Conservation (phyloP, 1,140 invertebrate genomes). For the Sitophilus oryzae region DNA sequence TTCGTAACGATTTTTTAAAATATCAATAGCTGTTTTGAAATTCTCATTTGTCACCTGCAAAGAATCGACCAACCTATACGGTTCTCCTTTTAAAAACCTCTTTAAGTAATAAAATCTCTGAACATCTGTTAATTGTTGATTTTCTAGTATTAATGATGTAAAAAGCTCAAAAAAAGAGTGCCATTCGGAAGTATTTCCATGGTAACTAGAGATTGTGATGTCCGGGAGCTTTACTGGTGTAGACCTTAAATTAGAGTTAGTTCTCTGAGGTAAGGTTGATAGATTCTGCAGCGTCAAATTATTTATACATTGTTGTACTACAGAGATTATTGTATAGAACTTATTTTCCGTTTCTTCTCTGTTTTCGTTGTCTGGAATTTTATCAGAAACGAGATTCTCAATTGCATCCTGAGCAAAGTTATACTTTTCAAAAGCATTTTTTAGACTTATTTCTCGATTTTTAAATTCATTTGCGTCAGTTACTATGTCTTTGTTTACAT, state of each 20-base stretch:
- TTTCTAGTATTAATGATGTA: neutral
- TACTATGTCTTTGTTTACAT: neutral
- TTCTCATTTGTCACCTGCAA: neutral
- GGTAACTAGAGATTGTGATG: neutral
- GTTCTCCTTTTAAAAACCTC: slow-evolving; percentile 3
- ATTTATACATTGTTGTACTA: neutral
- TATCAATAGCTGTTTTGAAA: neutral
- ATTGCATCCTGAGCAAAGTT: neutral
- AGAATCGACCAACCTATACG: neutral
- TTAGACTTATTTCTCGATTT: neutral
- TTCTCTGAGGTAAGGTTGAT: too few relatives aligned
- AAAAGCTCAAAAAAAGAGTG: slow-evolving; percentile 1
- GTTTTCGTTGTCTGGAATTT: neutral
- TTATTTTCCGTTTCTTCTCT: neutral
- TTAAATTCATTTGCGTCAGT: neutral
- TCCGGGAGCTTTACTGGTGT: slow-evolving; percentile 1
- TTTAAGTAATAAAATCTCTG: slow-evolving; percentile 9
- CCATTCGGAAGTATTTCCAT: slow-evolving; percentile 4
- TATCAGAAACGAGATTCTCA: neutral
- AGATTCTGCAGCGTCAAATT: too few relatives aligned
- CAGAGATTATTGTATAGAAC: neutral
- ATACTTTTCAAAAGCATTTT: neutral
- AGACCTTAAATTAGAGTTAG: neutral
- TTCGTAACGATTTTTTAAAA: neutral
- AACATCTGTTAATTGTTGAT: neutral